A percentile compares a stretch with the other conserved stretches of the same genome.
Evolutionary conservation across 35 echinoderm and acorn worm species (phyloP).

Genomic region (Acanthaster planci): DNA sequence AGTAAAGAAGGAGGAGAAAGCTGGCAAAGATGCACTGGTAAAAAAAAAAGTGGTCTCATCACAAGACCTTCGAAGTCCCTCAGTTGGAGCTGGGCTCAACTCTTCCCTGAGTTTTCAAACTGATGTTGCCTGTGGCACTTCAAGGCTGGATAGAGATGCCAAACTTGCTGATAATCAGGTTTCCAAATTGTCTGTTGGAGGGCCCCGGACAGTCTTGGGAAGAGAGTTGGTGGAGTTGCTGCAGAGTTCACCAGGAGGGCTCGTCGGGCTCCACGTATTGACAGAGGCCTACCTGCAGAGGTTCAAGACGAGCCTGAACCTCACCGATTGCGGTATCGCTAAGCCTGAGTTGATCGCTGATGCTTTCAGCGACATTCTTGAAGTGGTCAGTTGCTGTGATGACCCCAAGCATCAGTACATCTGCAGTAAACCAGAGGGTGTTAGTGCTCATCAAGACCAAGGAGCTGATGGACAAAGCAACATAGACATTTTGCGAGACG

Average conservation of each 20-base stretch:
- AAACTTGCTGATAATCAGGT: no score
- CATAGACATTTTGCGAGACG: neutral
- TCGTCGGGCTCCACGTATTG: neutral
- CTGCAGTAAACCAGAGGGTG: neutral
- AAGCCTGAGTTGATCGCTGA: neutral
- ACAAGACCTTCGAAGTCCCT: no score
- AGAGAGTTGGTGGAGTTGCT: neutral
- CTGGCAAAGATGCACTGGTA: no score
- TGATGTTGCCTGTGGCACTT: no score
- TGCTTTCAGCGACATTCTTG: neutral
- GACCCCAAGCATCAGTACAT: neutral
- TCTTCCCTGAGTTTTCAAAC: no score
- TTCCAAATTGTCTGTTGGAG: no score
- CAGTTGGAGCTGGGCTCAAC: no score
- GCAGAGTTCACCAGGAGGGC: conserved; percentile 1
- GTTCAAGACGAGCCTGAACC: neutral
- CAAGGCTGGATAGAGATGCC: no score
- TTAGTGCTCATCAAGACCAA: neutral
- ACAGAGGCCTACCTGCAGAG: neutral
- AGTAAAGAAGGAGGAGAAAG: no score
- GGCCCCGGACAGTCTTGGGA: neutral
- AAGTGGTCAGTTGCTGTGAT: neutral
- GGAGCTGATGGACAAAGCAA: neutral
- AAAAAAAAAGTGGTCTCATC: no score
- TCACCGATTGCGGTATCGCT: neutral